phyloP scores from a whole-genome alignment of 2,797 vertebrate genomes.

The Limosa lapponica region DNA sequence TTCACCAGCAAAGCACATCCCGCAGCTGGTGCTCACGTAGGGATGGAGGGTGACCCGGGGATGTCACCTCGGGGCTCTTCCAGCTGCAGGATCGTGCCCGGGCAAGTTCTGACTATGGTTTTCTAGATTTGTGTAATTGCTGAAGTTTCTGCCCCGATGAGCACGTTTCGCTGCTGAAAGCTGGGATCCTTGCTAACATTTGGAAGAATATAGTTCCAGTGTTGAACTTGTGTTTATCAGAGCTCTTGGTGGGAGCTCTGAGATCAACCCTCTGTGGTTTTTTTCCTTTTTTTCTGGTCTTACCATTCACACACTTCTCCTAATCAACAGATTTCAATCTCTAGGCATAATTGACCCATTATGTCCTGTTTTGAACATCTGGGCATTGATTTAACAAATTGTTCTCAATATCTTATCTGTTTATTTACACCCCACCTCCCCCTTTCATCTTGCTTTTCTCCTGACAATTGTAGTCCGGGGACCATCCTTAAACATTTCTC shows the following conservation, averaged over 20 bases:
- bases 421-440: background rate
- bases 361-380: background rate
- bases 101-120: rapidly evolving
- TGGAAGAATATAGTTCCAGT: background rate
- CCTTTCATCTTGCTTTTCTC: background rate
- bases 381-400: background rate
- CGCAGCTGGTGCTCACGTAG: background rate
- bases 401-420: background rate
- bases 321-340: background rate
- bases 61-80: background rate
- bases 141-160: background rate
- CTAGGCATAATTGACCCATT: background rate
- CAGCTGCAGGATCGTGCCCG: background rate
- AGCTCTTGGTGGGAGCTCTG: background rate
- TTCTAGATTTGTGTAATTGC: background rate
- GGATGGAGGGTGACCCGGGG: background rate
- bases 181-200: background rate
- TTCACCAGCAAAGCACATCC: background rate
- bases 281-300: background rate
- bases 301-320: background rate
- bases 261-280: background rate
- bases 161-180: background rate
- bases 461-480: background rate
- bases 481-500: background rate
- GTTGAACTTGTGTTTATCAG: background rate